A percentile compares a stretch with the other conserved stretches of the same genome.
Evolutionary conservation across 1,140 invertebrate genomes (phyloP).

Genomic region (Nasonia vitripennis): DNA sequence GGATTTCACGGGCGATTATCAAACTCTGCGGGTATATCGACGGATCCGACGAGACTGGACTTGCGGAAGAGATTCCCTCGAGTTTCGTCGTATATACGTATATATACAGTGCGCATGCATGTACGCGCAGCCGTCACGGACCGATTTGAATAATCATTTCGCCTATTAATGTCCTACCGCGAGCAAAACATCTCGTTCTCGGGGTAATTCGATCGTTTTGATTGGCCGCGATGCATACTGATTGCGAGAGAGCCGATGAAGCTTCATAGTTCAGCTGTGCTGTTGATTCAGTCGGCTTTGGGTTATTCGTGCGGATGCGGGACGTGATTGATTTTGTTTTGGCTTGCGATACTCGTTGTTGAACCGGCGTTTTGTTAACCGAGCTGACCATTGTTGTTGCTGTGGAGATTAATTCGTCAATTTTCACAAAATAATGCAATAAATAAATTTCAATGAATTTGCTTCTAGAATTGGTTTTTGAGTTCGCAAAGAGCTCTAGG

Average conservation of each 20-base stretch:
- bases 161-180: background rate
- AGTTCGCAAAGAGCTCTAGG: background rate
- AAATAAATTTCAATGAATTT: too few species aligned
- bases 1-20: slow-evolving; percentile 44
- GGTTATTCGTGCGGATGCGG: background rate
- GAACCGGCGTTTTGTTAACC: too few species aligned
- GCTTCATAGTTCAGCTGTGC: background rate
- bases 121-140: too few species aligned
- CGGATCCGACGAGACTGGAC: background rate
- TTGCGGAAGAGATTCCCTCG: background rate
- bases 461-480: background rate
- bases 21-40: background rate
- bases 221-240: background rate
- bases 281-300: background rate
- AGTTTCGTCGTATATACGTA: background rate
- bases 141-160: slow-evolving; percentile 34
- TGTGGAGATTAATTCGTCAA: too few species aligned
- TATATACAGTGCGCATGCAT: background rate
- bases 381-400: too few species aligned
- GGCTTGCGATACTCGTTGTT: too few species aligned
- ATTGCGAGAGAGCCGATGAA: too few species aligned
- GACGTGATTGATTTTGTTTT: background rate
- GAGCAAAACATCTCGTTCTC: background rate
- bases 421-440: too few species aligned
- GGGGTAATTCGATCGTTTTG: background rate